Conservation (phyloP, 2,888 invertebrate species). For the Lycocerus yunnanus region DNA sequence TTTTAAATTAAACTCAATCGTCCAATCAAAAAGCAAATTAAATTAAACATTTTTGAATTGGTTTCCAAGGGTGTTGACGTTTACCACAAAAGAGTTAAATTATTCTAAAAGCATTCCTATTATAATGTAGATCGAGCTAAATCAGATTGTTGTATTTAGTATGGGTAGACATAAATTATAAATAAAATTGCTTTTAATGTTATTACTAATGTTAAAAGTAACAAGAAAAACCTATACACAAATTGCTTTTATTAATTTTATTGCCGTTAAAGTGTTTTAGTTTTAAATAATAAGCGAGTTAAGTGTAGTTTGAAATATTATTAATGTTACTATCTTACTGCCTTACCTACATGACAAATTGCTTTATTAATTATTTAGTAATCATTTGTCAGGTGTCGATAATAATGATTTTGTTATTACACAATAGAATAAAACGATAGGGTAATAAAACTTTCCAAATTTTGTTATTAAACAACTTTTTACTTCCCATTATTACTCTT, state of each 20-base stretch:
- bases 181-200: constrained; percentile 28
- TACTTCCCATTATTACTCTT: background rate
- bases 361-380: constrained; percentile 39
- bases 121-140: constrained; percentile 4
- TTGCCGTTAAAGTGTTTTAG: constrained; percentile 20
- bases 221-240: constrained; percentile 38
- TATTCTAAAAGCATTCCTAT: constrained; percentile 23
- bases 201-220: constrained; percentile 30
- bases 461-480: background rate
- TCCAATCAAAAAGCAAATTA: background rate
- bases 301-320: constrained; percentile 16
- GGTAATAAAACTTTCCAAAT: background rate
- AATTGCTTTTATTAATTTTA: constrained; percentile 34
- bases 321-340: constrained; percentile 9
- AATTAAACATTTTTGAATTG: background rate
- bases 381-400: constrained; percentile 38
- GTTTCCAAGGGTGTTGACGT: constrained; percentile 19
- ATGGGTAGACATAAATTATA: constrained; percentile 19
- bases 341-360: constrained; percentile 31
- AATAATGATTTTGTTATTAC: constrained; percentile 24
- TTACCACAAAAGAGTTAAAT: constrained; percentile 24
- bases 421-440: background rate
- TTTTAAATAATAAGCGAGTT: constrained; percentile 19
- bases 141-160: constrained; percentile 17
- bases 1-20: background rate